phyloP scores from a whole-genome alignment of 1,140 invertebrate species.

The Zophobas morio region DNA sequence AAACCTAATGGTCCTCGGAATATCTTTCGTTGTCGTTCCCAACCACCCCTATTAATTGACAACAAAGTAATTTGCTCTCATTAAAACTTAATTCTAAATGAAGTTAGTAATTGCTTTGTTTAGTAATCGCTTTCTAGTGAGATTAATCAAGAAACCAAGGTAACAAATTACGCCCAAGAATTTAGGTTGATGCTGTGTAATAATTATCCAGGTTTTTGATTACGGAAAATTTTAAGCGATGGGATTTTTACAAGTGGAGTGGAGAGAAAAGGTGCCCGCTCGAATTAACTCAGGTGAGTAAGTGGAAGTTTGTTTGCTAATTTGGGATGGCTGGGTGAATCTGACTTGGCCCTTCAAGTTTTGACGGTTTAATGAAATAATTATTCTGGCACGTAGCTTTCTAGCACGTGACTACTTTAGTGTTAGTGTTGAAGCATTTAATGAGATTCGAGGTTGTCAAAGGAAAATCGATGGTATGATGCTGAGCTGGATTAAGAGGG shows the following conservation, averaged over 20 bases:
- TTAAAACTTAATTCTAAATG: conserved; percentile 42
- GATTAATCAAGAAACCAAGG: conserved; percentile 41
- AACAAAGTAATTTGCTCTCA: conserved; percentile 41
- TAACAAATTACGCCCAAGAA: conserved; percentile 34
- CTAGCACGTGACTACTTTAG: conserved; percentile 1
- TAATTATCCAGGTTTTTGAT: conserved; percentile 17
- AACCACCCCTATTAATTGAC: conserved; percentile 28
- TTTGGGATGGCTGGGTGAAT: conserved; percentile 17
- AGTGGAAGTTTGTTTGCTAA: conserved; percentile 18
- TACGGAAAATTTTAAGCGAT: neutral
- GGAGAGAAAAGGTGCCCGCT: no score
- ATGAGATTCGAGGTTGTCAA: conserved; percentile 2
- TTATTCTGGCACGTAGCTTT: neutral
- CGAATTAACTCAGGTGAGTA: no score
- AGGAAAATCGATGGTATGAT: neutral
- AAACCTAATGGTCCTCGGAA: no score
- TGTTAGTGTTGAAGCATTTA: neutral
- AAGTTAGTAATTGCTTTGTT: conserved; percentile 43
- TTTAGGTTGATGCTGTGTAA: conserved; percentile 9
- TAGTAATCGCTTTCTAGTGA: conserved; percentile 31
- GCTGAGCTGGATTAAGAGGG: neutral
- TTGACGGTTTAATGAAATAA: conserved; percentile 21
- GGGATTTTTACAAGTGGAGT: no score
- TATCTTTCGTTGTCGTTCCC: conserved; percentile 16
- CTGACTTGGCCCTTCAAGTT: conserved; percentile 22